Evolutionary conservation across 2,888 invertebrate genomes (phyloP), one percentile per base, ranked within the genome.

Genomic region (Chironomus riparius): DNA sequence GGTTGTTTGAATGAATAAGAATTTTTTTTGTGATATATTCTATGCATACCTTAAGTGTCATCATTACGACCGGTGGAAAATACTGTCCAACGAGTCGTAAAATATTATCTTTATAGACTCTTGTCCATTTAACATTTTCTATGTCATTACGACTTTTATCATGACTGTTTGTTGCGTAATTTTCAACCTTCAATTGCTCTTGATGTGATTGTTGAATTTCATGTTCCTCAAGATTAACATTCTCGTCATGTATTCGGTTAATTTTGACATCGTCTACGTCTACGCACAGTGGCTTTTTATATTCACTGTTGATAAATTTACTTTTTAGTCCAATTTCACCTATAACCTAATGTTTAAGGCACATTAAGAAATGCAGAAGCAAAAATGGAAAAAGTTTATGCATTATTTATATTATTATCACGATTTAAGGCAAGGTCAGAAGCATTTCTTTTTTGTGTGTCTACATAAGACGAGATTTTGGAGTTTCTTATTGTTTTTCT

Each of bases 251-350:
- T 65, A 48, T 62, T 18, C 38, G 65, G 13, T 47, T 65, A 48
- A 74, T 68, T 74, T 68, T 74, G 10, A 74, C 74, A 18, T 74
- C 68, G 21, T 74, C 74, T 4, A 74, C 13, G 10, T 74, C 65
- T 61, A 74, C 28, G 48, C 74, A 68, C n/a, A 74, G 47, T 13
- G 74, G 74, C 47, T 48, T 65, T 15, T 68, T 74, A 15, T 68
- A 74, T 7, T 74, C 74, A 2, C 18, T 18, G 15, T 47, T 68
- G 12, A 74, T 47, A n/a, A 61, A 74, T 47, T 74, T 74, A 13
- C 15, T 68, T 28, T 47, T 65, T 13, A 74, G 15, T 21, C 47
- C 74, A 22, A 74, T 65, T 74, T 74, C 74, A 6, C 47, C 74
- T 38, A 38, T 38, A 38, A 38, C 10, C 38, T 38, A n/a, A 74